Conservation (phyloP, 2,888 invertebrate genomes). For the Timema cristinae region DNA sequence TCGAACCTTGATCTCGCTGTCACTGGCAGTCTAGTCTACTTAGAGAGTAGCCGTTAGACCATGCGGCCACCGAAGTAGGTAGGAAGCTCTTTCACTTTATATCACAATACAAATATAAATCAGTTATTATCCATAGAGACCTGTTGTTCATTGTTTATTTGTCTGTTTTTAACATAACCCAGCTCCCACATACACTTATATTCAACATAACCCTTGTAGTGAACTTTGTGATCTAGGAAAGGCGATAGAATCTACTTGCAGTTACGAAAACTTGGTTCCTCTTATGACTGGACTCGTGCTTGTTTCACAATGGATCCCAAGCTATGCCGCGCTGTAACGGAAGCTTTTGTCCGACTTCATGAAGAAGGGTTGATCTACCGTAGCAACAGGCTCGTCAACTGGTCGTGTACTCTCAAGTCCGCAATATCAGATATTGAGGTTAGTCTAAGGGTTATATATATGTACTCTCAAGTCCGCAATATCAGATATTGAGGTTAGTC, state of each 20-base stretch:
- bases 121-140: too few species aligned
- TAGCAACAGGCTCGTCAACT: conserved; percentile 92
- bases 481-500: conserved; percentile 88
- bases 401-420: conserved; percentile 95
- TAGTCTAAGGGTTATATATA: conserved; percentile 21
- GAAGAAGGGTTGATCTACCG: conserved; percentile 88
- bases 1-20: too few species aligned
- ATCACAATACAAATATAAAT: too few species aligned
- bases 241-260: conserved; percentile 76
- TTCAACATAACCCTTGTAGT: too few species aligned
- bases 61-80: too few species aligned
- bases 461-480: conserved; percentile 94
- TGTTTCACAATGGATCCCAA: conserved; percentile 96
- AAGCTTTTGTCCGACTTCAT: conserved; percentile 89
- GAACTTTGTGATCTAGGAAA: conserved; percentile 49
- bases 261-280: conserved; percentile 81
- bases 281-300: conserved; percentile 91
- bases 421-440: conserved; percentile 99
- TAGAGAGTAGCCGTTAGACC: too few species aligned
- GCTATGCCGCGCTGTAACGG: conserved; percentile 81
- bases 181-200: too few species aligned
- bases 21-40: too few species aligned
- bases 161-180: too few species aligned
- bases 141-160: too few species aligned
- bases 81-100: too few species aligned